Base-by-base conservation (phyloP, 2,888 invertebrate species). In the Dolichomitus sp. region DNA sequence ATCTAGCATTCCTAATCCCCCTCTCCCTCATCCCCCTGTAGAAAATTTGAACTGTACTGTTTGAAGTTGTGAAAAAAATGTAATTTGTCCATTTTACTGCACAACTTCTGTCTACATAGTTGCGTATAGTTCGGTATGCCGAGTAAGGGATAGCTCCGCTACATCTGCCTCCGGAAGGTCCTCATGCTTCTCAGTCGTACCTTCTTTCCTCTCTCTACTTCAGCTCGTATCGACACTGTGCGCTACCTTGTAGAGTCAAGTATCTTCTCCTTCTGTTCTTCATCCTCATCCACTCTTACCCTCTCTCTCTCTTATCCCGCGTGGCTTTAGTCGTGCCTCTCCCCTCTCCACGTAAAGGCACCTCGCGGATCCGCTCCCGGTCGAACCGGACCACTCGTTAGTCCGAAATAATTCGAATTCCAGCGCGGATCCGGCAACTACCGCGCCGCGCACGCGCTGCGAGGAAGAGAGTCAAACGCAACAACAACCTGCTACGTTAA, bases 321-420 rank as follows among this genome's bases (percentile, higher is more conserved):
- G 19, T 11, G 14, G 65, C 66, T 59, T 27, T 30, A 37, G 12
- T 30, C n/a, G 33, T 19, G 7, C 17, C 17, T 69, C 33, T 57
- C 66, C 57, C 48, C n/a, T 54, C 70, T 69, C 76, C 65, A 1
- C 72, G 74, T 27, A 66, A 72, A 72, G 61, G 72, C 72, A 73
- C 72, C 81, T 76, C 81, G 81, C 61, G 83, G 78, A 78, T 79
- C 79, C 78, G 66, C 78, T 70, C 59, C 75, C 74, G 65, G 70
- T 72, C 79, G 72, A 77, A 82, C 61, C 84, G 84, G 80, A 81
- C 69, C 77, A 82, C 82, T 86, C 84, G 85, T 84, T 86, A 80
- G 81, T 83, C 66, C 78, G 57, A 83, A 85, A 86, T 84, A 86
- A 86, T 86, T 65, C 79, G 78, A 84, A 86, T 86, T 86, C 85